Conservation (phyloP, 2,113 vertebrate genomes). For the Fulmarus glacialis region DNA sequence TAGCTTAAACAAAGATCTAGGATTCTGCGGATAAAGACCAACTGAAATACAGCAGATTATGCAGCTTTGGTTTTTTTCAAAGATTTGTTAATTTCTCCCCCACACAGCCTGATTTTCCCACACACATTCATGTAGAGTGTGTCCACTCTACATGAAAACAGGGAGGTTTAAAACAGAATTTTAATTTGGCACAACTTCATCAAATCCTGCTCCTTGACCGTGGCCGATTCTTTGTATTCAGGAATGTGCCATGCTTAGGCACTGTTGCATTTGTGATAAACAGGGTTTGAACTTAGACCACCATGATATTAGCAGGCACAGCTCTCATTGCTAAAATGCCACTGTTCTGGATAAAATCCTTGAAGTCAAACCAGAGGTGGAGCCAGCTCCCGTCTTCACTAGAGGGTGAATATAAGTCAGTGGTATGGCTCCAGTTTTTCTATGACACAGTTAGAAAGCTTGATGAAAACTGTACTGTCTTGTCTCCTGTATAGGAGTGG, state of each 20-base stretch:
- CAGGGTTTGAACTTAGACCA: neutral
- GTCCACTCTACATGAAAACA: constrained; percentile 50
- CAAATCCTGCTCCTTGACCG: neutral
- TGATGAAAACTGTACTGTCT: neutral
- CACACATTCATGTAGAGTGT: neutral
- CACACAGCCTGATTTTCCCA: neutral
- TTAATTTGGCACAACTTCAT: neutral
- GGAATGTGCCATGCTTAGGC: neutral
- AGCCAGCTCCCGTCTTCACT: neutral
- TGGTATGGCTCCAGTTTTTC: constrained; percentile 5
- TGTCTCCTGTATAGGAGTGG: neutral
- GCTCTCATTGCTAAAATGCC: neutral
- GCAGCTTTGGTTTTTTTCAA: constrained; percentile 66
- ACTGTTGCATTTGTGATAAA: neutral
- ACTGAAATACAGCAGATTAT: constrained; percentile 80
- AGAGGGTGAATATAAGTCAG: neutral
- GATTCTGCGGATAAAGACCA: constrained; percentile 78
- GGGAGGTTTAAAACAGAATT: constrained; percentile 40
- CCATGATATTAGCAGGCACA: neutral
- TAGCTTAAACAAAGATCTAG: constrained; percentile 82
- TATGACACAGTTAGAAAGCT: neutral
- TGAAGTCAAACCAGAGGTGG: neutral
- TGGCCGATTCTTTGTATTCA: neutral
- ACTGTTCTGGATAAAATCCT: neutral
- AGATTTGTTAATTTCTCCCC: constrained; percentile 73